Conservation (phyloP, 1,140 invertebrate species). For the Propsilocerus akamusi region DNA sequence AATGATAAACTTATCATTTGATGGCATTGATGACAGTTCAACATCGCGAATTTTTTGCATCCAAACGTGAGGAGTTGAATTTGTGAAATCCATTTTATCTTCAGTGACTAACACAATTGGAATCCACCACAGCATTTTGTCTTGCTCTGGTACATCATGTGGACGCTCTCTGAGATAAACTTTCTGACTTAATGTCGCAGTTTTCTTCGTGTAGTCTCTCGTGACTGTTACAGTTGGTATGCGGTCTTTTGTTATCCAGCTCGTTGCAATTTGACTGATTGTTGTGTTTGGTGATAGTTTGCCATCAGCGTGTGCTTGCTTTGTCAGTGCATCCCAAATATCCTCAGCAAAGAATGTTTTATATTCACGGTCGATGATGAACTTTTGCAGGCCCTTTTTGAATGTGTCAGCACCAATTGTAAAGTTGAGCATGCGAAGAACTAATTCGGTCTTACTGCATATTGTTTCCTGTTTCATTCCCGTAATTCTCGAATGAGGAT, state of each 20-base stretch:
- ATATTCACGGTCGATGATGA: constrained; percentile 45
- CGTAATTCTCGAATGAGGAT: constrained; percentile 46
- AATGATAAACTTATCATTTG: constrained; percentile 40
- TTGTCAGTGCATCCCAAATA: constrained; percentile 56
- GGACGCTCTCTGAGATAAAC: constrained; percentile 46
- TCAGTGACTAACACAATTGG: constrained; percentile 38
- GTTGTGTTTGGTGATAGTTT: constrained; percentile 34
- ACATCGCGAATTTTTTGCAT: constrained; percentile 32
- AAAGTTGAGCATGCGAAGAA: constrained; percentile 83
- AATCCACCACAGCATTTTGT: constrained; percentile 46
- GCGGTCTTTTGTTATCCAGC: constrained; percentile 65
- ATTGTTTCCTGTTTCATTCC: constrained; percentile 51
- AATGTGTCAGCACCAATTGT: constrained; percentile 67
- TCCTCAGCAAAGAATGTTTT: constrained; percentile 61
- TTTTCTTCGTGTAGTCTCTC: constrained; percentile 42
- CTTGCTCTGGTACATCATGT: constrained; percentile 39
- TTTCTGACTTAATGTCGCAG: constrained; percentile 44
- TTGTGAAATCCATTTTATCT: constrained; percentile 32
- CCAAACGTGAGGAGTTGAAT: constrained; percentile 33
- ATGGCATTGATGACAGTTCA: constrained; percentile 28
- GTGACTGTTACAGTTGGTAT: constrained; percentile 59
- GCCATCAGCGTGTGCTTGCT: constrained; percentile 37
- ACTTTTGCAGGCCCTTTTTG: constrained; percentile 47
- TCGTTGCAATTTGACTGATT: constrained; percentile 45
- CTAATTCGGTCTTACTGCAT: constrained; percentile 57